Percentiles rank a stretch among this genome's conserved stretches.
phyloP scores from a whole-genome alignment of 2,797 vertebrate species.

The Chaetodon trifasciatus region DNA sequence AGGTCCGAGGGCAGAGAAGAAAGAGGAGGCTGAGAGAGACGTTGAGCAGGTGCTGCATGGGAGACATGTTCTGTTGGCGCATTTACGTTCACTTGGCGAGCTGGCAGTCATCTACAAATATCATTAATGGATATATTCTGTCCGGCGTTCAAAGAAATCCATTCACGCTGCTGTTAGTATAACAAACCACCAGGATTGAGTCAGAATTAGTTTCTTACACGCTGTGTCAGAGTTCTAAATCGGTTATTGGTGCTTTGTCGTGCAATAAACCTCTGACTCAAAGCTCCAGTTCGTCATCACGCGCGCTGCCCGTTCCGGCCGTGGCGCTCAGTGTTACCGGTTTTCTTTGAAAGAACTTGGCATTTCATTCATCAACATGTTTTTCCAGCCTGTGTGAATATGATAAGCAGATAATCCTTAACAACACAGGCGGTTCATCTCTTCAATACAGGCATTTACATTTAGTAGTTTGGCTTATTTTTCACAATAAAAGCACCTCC shows the following conservation, averaged over 20 bases:
- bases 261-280: not conserved
- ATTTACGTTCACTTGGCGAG: not conserved
- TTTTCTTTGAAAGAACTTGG: slow-evolving; percentile 4
- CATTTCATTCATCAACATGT: not conserved
- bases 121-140: not conserved
- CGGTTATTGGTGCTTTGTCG: not conserved
- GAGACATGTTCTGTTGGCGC: not conserved
- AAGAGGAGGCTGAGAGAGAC: slow-evolving; percentile 8
- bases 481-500: not conserved
- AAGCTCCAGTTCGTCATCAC: not conserved
- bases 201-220: not conserved
- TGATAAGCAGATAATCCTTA: not conserved
- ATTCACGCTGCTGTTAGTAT: not conserved
- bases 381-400: not conserved
- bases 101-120: not conserved
- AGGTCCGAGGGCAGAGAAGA: slow-evolving; percentile 6
- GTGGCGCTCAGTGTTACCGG: not conserved
- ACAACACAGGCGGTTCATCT: not conserved
- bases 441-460: not conserved
- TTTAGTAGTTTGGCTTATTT: not conserved
- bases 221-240: not conserved
- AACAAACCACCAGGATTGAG: not conserved
- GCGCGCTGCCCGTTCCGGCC: not conserved
- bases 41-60: not conserved
- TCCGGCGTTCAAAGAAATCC: slow-evolving; percentile 25